Base-by-base conservation (phyloP, 1,140 invertebrate genomes). In the Lepidostoma basale region DNA sequence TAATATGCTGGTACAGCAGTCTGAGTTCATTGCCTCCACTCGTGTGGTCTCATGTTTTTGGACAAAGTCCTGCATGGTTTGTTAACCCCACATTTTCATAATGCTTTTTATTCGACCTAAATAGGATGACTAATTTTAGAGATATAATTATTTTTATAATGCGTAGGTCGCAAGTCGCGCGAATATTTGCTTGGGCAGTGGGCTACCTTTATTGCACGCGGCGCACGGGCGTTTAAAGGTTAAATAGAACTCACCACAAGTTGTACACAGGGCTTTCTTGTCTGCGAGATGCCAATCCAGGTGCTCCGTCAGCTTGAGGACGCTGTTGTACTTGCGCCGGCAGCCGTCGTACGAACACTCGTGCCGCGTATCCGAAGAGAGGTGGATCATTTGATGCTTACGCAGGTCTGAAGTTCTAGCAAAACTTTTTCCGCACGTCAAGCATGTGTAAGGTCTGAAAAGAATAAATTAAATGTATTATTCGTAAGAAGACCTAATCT, bases 391-490 rank as follows among this genome's bases (percentile, higher is more conserved):
- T 23, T 66, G 42, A 28, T 70, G 68, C 56, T 70, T 70, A n/a
- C 62, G 62, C 23, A 44, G 45, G 56, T 70, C 62, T 42, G 58
- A 44, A 3, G 25, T 30, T 10, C 68, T 28, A 4, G 68, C 52
- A 42, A 65, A 70, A 22, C 28, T 30, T 44, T 70, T 70, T 0
- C 58, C 68, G 23, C 68, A 70, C 6, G 30, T 54, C 9, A 54
- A 23, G 33, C 68, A 70, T 14, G 25, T 14, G 28, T 30, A 70
- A n/a, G 68, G 62, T 40, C 68, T 70, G 54, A 44, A 66, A 62
- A 45, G 26, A 52, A 5, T 47, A 20, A 64, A 25, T 30, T 45
- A 39, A 62, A 44, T 23, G n/a, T 18, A n/a, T 25, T 22, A 39
- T 60, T 30, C 25, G n/a, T 44, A 62, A 36, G 3, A 5, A 12